Evolutionary conservation across 2,888 invertebrate species (phyloP), one percentile per base, ranked within the genome.

Genomic region (Aleiodes leptofemur): DNA sequence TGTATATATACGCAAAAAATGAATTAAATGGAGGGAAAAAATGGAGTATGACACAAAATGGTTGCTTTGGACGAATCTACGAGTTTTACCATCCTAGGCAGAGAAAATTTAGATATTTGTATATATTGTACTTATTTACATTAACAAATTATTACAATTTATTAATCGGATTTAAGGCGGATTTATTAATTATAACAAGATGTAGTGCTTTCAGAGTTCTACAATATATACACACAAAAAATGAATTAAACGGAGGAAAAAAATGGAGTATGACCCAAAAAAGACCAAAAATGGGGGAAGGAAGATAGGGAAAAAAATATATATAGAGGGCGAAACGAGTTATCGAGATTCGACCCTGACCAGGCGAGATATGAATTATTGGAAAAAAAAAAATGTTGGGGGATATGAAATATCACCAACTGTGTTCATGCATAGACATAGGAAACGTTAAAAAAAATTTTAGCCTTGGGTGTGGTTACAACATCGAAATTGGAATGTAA

Each of bases 61-160:
- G 72, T 76, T 76, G 76, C 79, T 78, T 76, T 76, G 74, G 73
- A 69, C 76, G 72, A 70, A 71, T 70, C 72, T 78, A 16, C 79
- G 73, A 76, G 74, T 79, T 73, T 50, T 74, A 56, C 69, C 73
- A 61, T 70, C 71, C 55, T 55, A 74, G 31, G 48, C 69, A 72
- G 51, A 53, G 31, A 31, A n/a, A 29, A 74, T 53, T 16, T 51
- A 16, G 23, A 66, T 31, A n/a, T n/a, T n/a, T n/a, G n/a, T n/a
- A n/a, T n/a, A n/a, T n/a, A n/a, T n/a, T n/a, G n/a, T n/a, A n/a
- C n/a, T n/a, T n/a, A n/a, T n/a, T n/a, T n/a, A n/a, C n/a, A n/a
- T n/a, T n/a, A n/a, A n/a, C n/a, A n/a, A n/a, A n/a, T n/a, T n/a
- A n/a, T n/a, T n/a, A n/a, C n/a, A n/a, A n/a, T n/a, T n/a, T n/a